Conservation (phyloP, 2,113 vertebrate species). For the Copsychus sechellarum region DNA sequence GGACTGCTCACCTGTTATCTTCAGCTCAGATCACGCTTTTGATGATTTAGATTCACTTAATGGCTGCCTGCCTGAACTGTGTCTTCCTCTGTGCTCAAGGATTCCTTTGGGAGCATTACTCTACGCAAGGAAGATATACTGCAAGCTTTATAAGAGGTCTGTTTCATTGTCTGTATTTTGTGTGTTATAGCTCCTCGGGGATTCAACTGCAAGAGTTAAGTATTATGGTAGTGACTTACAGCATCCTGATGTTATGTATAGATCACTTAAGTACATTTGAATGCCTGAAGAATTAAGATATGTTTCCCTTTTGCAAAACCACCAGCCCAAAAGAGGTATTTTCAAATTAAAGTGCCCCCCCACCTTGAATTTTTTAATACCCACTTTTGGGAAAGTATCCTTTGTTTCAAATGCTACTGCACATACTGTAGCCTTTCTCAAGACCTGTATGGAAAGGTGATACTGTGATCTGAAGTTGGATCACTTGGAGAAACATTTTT, state of each 20-base stretch:
- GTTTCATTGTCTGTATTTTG: background rate
- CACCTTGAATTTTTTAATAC: background rate
- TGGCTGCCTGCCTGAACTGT: background rate
- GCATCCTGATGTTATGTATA: background rate
- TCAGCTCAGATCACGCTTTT: background rate
- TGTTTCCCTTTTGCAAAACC: background rate
- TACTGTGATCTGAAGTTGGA: slow-evolving; percentile 34
- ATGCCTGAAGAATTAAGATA: background rate
- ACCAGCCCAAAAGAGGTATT: background rate
- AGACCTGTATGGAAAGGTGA: background rate
- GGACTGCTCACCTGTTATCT: background rate
- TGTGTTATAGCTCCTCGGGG: background rate
- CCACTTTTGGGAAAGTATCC: background rate
- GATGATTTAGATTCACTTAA: background rate
- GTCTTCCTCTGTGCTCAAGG: background rate
- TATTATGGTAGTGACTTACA: background rate
- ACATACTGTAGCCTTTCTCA: background rate
- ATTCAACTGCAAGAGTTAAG: background rate
- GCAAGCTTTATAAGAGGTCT: background rate
- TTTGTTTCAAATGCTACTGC: background rate
- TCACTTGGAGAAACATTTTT: slow-evolving; percentile 10
- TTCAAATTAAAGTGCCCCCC: background rate
- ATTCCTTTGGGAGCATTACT: background rate
- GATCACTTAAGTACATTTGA: background rate
- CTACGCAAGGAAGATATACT: background rate